These are phyloP conservation scores for Drosophila gaucha DNA, from an alignment of 2,888 invertebrate genomes.

Conservation along the genomic window DNA sequence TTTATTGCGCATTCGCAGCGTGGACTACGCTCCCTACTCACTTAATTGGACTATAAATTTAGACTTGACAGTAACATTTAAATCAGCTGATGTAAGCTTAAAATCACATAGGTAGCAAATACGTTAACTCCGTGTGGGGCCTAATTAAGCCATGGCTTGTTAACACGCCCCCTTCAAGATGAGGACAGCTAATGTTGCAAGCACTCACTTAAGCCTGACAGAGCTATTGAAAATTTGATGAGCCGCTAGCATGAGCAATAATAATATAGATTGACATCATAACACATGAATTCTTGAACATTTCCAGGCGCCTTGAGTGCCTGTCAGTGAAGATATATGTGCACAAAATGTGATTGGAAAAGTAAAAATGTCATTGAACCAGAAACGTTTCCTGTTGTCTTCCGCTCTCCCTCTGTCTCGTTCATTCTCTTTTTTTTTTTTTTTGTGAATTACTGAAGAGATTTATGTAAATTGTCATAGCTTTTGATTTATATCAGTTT, in stretches of 20 bases:
- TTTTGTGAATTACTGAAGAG: background rate
- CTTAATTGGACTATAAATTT: slow-evolving; percentile 63
- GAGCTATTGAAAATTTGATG: slow-evolving; percentile 63
- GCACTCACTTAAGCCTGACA: slow-evolving; percentile 55
- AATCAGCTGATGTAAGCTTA: slow-evolving; percentile 7
- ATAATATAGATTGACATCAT: slow-evolving; percentile 36
- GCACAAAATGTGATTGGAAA: slow-evolving; percentile 24
- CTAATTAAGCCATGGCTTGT: slow-evolving; percentile 60
- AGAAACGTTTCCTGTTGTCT: slow-evolving; percentile 4
- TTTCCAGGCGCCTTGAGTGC: slow-evolving; percentile 10
- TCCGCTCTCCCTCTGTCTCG: background rate
- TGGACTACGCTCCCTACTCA: slow-evolving; percentile 19
- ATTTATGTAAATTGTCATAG: slow-evolving; percentile 3
- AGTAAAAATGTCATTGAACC: slow-evolving; percentile 15
- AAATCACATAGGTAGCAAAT: background rate
- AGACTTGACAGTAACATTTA: slow-evolving; percentile 26
- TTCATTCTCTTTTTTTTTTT: background rate
- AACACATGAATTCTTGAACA: slow-evolving; percentile 32
- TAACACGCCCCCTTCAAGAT: slow-evolving; percentile 28
- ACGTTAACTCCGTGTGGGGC: slow-evolving; percentile 8
- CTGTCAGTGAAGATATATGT: slow-evolving; percentile 42
- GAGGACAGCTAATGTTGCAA: slow-evolving; percentile 45
- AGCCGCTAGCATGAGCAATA: slow-evolving; percentile 40
- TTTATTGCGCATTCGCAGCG: slow-evolving; percentile 49
- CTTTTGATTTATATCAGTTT: background rate